Base-by-base conservation (phyloP, 1,140 invertebrate species). In the Conus ventricosus region DNA sequence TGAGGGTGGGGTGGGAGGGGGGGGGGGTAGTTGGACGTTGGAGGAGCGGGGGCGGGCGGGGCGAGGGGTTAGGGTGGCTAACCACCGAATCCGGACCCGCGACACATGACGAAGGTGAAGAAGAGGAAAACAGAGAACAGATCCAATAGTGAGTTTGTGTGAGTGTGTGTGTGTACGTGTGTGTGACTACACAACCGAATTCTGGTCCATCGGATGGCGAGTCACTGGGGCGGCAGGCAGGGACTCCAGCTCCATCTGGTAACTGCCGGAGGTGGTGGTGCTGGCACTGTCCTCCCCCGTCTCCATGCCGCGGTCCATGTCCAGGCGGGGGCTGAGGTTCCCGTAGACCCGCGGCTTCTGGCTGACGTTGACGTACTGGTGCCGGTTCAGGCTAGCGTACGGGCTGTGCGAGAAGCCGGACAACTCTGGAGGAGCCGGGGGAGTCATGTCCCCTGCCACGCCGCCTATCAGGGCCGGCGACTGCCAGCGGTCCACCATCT, bases 281-380 rank as follows among this genome's bases (percentile, higher is more conserved):
- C 89, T 90, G 89, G 82, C 78, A 39, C 85, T 88, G 81, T 90
- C 89, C 15, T 90, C 89, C 11, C 25, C 84, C 4, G 88, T 90
- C 20, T 90, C 89, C 83, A 87, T 75, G 53, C 89, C 88, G 55
- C 63, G 54, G 51, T 89, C 88, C 51, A 88, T 15, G 57, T 82
- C 86, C 25, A 87, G 23, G 23, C 82, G 88, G 20, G 86, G 82
- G 13, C 84, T 84, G 5, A 57, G 67, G 51, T 51, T n/a, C 25
- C 60, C 27, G 80, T 81, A 81, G 5, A 81, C 15, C 51, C 80
- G 51, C 13, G 80, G 80, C 20, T 81, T 81, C 80, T 81, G 80
- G 4, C 25, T n/a, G 55, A 80, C 57, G 51, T 83, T 88, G 80
- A 27, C 81, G 39, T 88, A 83, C 57, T 81, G 76, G 63, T 81